phyloP scores from a whole-genome alignment of 1,140 invertebrate species.

The Anadara kagoshimensis region DNA sequence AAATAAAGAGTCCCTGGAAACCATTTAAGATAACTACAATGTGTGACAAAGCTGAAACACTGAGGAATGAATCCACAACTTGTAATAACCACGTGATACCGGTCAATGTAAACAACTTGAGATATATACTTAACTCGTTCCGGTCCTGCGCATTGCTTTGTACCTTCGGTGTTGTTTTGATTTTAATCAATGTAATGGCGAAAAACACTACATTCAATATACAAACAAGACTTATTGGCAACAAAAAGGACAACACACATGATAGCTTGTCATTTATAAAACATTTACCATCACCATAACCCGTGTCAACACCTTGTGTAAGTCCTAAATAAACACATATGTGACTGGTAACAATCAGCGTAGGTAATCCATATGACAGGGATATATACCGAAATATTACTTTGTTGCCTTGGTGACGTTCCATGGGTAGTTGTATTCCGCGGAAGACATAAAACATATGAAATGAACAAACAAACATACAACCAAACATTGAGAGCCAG shows the following conservation, averaged over 20 bases:
- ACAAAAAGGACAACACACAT: conserved; percentile 4
- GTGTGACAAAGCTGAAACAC: conserved; percentile 12
- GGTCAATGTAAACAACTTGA: conserved; percentile 15
- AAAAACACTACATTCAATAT: conserved; percentile 16
- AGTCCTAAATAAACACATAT: background rate
- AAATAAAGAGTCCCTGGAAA: conserved; percentile 23
- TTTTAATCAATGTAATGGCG: conserved; percentile 11
- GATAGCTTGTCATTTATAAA: conserved; percentile 16
- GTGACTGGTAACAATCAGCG: background rate
- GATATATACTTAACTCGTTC: conserved; percentile 13
- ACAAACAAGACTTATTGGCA: background rate
- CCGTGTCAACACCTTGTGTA: background rate
- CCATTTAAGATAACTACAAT: conserved; percentile 18
- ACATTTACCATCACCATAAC: conserved; percentile 10
- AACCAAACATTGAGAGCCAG: no score
- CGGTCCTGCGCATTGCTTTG: background rate
- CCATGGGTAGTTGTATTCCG: no score
- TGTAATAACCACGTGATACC: conserved; percentile 19
- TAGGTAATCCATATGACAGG: conserved; percentile 1
- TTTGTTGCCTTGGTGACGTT: no score
- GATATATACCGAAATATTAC: background rate
- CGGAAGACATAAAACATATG: no score
- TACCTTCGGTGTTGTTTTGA: conserved; percentile 11
- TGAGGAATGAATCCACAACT: conserved; percentile 16
- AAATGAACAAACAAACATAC: no score